phyloP scores from a whole-genome alignment of 2,113 vertebrate genomes.

The Petroica traversi region DNA sequence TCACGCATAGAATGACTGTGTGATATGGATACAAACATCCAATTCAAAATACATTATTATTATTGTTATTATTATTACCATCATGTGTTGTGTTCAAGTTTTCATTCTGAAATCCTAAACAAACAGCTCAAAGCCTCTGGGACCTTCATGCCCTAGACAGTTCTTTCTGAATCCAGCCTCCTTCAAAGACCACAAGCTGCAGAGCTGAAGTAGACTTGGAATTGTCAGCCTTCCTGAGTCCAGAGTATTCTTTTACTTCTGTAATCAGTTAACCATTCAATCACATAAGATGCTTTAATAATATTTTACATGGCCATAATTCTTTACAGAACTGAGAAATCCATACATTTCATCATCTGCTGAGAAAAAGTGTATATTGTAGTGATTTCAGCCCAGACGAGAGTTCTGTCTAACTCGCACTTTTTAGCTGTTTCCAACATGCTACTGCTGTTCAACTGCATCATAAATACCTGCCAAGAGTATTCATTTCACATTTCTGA shows the following conservation, averaged over 20 bases:
- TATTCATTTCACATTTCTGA: neutral
- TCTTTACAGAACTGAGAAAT: conserved; percentile 57
- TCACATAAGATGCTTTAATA: conserved; percentile 63
- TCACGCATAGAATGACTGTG: neutral
- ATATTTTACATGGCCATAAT: conserved; percentile 61
- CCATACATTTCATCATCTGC: neutral
- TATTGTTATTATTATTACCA: neutral
- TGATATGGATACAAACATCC: neutral
- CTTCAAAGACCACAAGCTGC: neutral
- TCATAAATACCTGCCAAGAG: neutral
- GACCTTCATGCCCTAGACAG: neutral
- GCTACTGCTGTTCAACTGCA: neutral
- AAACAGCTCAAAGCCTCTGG: conserved; percentile 15
- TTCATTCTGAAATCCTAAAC: conserved; percentile 48
- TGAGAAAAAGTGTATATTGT: neutral
- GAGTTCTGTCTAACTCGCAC: neutral
- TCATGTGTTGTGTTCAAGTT: neutral
- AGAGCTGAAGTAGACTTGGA: neutral
- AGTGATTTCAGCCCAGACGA: neutral
- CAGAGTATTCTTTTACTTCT: neutral
- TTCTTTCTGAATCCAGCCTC: neutral
- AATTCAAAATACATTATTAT: conserved; percentile 34
- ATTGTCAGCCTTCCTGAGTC: neutral
- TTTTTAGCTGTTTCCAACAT: neutral
- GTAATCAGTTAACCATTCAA: conserved; percentile 49